Evolutionary conservation across 2,797 vertebrate genomes (phyloP).

Genomic region (Lophotriccus pileatus): DNA sequence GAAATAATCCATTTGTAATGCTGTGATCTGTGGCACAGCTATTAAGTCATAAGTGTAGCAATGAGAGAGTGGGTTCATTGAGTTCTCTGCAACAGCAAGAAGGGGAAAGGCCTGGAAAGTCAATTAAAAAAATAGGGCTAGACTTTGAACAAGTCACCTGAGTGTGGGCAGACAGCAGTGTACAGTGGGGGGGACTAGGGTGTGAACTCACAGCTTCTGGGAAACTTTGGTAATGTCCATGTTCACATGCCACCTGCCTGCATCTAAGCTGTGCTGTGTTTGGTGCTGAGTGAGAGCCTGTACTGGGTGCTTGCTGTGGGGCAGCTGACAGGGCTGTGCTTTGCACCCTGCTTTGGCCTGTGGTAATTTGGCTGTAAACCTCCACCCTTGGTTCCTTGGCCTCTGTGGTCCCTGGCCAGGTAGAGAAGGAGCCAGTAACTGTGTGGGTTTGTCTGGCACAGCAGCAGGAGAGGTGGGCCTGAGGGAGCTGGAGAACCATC

Average conservation of each 20-base stretch:
- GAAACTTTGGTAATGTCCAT: not conserved
- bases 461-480: not conserved
- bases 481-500: not conserved
- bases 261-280: not conserved
- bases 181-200: not conserved
- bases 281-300: not conserved
- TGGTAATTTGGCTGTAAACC: rapidly evolving
- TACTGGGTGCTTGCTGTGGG: not conserved
- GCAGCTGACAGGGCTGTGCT: not conserved
- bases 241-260: not conserved
- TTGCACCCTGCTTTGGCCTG: not conserved
- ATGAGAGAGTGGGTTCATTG: not conserved
- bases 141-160: not conserved
- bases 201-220: not conserved
- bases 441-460: too few relatives aligned
- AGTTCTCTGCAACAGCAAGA: not conserved
- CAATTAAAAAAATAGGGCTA: not conserved
- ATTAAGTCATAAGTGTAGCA: not conserved
- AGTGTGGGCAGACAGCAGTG: not conserved
- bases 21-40: not conserved
- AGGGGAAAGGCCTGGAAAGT: not conserved
- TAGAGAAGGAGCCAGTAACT: not conserved
- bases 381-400: not conserved
- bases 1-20: not conserved
- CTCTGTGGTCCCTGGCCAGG: not conserved